phyloP scores from a whole-genome alignment of 2,888 invertebrate species.

The Eucriotettix oculatus region DNA sequence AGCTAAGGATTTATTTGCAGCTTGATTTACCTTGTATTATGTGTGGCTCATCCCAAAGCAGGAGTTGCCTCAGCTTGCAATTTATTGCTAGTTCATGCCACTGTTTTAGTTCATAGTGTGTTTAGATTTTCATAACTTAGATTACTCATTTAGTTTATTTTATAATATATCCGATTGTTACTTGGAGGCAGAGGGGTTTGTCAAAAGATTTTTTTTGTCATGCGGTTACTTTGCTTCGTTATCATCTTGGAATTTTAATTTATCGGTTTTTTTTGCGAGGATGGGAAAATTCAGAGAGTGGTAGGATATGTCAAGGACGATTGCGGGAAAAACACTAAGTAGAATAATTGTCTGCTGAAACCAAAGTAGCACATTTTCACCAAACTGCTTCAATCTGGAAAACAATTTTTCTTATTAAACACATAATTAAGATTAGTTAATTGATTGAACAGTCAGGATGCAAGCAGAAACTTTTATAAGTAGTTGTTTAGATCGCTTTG shows the following conservation, averaged over 20 bases:
- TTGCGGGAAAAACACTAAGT: conserved; percentile 4
- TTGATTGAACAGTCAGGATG: conserved; percentile 6
- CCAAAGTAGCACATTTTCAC: conserved; percentile 9
- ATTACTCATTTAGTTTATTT: conserved; percentile 11
- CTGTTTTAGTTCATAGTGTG: conserved; percentile 6
- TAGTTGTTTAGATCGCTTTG: conserved; percentile 3
- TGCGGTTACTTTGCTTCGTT: conserved; percentile 12
- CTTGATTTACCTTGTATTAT: conserved; percentile 13
- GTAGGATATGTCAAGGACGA: background rate
- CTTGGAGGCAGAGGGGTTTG: conserved; percentile 26
- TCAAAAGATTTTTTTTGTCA: conserved; percentile 9
- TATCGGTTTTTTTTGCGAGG: conserved; percentile 5
- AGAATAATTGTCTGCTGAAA: conserved; percentile 12
- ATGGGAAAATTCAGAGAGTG: conserved; percentile 3
- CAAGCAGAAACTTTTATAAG: background rate
- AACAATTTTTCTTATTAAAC: conserved; percentile 10
- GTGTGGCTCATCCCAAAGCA: conserved; percentile 9
- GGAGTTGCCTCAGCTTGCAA: conserved; percentile 12
- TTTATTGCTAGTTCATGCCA: conserved; percentile 12
- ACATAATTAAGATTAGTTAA: conserved; percentile 4
- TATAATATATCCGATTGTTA: conserved; percentile 20
- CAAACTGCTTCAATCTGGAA: conserved; percentile 12
- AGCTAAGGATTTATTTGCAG: conserved; percentile 12
- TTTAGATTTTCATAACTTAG: conserved; percentile 4
- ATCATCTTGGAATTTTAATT: conserved; percentile 10